Conservation (phyloP, 2,888 invertebrate species). For the Cantharis flavilabris region DNA sequence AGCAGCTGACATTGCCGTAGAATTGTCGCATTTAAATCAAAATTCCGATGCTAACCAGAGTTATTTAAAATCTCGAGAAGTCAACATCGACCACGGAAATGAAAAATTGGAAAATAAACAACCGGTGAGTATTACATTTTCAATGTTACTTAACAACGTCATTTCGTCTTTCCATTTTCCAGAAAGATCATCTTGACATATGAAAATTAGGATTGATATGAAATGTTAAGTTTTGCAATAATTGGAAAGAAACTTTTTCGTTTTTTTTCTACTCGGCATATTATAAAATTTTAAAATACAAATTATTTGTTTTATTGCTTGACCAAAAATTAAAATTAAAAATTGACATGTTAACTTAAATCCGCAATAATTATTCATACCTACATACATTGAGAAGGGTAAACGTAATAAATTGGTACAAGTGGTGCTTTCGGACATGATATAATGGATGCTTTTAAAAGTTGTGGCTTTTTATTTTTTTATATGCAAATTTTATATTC, state of each 20-base stretch:
- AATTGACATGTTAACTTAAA: neutral
- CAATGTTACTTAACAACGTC: neutral
- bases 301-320: neutral
- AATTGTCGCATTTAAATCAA: slow-evolving; percentile 57
- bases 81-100: neutral
- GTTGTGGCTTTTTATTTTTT: neutral
- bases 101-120: slow-evolving; percentile 7
- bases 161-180: neutral
- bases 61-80: neutral
- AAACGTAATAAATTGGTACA: neutral
- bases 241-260: neutral
- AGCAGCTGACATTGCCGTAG: slow-evolving; percentile 79
- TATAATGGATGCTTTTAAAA: neutral
- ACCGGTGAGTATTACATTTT: neutral
- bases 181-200: neutral
- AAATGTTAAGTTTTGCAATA: neutral
- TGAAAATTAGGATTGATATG: neutral
- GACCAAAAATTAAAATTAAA: neutral
- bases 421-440: neutral
- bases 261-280: neutral
- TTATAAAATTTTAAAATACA: neutral
- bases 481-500: neutral
- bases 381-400: neutral
- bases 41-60: neutral
- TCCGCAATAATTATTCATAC: neutral